These are phyloP conservation scores for Otocyon megalotis DNA, from an alignment of 2,113 vertebrate species.

Conservation along the genomic window DNA sequence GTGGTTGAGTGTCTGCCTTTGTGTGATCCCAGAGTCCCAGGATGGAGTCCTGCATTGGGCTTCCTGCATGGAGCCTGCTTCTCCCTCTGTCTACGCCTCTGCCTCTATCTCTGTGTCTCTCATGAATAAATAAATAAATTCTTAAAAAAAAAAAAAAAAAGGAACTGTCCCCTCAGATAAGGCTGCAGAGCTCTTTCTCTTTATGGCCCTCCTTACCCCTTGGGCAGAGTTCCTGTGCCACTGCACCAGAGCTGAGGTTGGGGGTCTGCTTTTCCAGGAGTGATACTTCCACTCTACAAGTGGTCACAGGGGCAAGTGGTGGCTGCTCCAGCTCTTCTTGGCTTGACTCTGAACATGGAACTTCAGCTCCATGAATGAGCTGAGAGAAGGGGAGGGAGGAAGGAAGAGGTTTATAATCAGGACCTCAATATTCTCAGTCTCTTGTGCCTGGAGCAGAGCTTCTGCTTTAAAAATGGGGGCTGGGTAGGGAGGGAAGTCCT, in stretches of 20 bases:
- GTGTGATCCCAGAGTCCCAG: too few relatives aligned
- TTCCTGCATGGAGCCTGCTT: too few relatives aligned
- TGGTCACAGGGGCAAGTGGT: not conserved
- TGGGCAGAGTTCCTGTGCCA: not conserved
- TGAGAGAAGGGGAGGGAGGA: not conserved
- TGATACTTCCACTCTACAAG: not conserved
- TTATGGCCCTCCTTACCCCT: not conserved
- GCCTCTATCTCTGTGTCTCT: too few relatives aligned
- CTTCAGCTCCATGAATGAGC: not conserved
- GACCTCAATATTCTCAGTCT: not conserved
- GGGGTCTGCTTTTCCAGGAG: not conserved
- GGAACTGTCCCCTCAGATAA: not conserved
- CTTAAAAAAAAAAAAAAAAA: too few relatives aligned
- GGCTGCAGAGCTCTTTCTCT: not conserved
- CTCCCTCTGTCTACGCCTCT: too few relatives aligned
- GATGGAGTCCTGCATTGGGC: too few relatives aligned
- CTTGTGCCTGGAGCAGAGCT: not conserved
- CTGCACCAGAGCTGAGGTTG: not conserved
- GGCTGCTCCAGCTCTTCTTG: not conserved
- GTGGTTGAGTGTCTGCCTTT: too few relatives aligned
- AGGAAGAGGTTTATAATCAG: not conserved
- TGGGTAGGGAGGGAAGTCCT: not conserved
- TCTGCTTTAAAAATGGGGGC: not conserved
- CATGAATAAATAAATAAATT: too few relatives aligned
- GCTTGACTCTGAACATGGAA: not conserved